phyloP scores from a whole-genome alignment of 1,140 invertebrate genomes.

The Melanaphis sacchari region DNA sequence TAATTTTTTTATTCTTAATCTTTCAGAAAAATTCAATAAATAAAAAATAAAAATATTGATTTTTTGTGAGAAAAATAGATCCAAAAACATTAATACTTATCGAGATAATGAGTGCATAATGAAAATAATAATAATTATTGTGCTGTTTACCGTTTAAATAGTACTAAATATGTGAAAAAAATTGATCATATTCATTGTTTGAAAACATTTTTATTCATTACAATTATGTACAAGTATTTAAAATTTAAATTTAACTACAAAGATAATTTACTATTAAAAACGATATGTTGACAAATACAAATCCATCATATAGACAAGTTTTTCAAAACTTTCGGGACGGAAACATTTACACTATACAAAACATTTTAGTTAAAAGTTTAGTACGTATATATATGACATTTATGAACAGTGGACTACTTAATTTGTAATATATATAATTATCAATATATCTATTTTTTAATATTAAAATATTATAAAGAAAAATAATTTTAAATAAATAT shows the following conservation, averaged over 20 bases:
- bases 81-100: background rate
- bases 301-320: conserved; percentile 26
- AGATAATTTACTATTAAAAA: conserved; percentile 55
- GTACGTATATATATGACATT: background rate
- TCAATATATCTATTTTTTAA: background rate
- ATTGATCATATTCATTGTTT: conserved; percentile 23
- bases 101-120: background rate
- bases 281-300: conserved; percentile 51
- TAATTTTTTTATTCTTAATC: background rate
- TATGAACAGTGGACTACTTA: background rate
- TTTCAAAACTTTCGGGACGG: conserved; percentile 40
- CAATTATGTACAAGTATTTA: conserved; percentile 37
- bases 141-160: conserved; percentile 16
- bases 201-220: conserved; percentile 35
- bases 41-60: background rate
- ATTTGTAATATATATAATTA: conserved; percentile 3
- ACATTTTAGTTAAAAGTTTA: conserved; percentile 13
- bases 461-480: background rate
- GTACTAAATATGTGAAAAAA: background rate
- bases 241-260: conserved; percentile 28
- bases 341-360: conserved; percentile 45
- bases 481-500: background rate
- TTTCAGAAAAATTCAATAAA: background rate
- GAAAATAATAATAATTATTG: background rate
- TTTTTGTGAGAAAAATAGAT: background rate